Base-by-base conservation (phyloP, 2,113 vertebrate genomes). In the Neoarius graeffei region DNA sequence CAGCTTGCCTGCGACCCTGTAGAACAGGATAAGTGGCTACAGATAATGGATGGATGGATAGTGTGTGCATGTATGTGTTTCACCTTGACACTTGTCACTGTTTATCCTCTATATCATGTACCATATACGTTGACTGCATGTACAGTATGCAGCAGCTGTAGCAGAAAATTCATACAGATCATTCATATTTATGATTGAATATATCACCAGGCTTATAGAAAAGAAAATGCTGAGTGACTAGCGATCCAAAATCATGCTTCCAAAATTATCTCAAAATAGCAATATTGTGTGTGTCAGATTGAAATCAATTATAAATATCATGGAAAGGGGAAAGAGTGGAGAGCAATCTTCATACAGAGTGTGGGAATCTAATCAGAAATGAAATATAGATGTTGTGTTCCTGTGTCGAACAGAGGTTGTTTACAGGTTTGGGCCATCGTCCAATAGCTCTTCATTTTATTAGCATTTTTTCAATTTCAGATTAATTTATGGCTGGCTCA, bases 291-390 rank as follows among this genome's bases (percentile, higher is more conserved):
- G 90, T 85, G 81, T 91, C 91, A 89, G 92, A 94, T 93, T 92
- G 91, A 92, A 95, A 94, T 94, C 91, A 95, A 94, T 95, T 95
- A 95, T 95, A 92, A 92, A 94, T 94, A 92, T 91, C 93, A 92
- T 88, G 91, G 91, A 91, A 85, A 80, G 25, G 62, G 90, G 91
- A 92, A 82, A 81, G 90, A 91, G 93, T 88, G 81, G 89, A 90
- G 91, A 92, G 92, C 90, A 92, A 93, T 93, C 89, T 90, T 90
- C 89, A 91, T 84, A 90, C 85, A 92, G 92, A 17, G 92, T 91
- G 92, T 92, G 92, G 91, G 92, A 91, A 89, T 83, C 90, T 93
- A 94, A 94, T 94, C 92, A 95, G 92, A 94, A 93, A 93, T 91
- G 87, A 92, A 94, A 94, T 93, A 69, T 71, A 92, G 87, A 90